phyloP scores from a whole-genome alignment of 1,140 invertebrate genomes.

The Ceratosolen solmsi region DNA sequence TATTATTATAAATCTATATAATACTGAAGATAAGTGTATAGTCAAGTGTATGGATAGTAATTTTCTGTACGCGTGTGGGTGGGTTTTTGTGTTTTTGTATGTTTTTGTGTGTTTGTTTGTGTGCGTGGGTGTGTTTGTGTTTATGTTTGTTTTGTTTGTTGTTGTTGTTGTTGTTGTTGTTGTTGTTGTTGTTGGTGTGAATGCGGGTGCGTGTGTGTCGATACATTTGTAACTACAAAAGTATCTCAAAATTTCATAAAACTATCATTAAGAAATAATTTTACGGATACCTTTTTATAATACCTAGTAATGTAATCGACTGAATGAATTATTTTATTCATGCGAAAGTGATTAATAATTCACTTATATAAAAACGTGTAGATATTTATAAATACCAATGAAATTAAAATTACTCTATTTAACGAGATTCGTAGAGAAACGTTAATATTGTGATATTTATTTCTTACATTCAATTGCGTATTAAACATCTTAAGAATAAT shows the following conservation, averaged over 20 bases:
- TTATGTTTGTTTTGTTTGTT: neutral
- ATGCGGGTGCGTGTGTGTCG: no score
- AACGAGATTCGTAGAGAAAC: conserved; percentile 30
- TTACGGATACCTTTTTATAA: neutral
- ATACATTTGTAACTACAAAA: neutral
- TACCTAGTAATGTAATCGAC: conserved; percentile 27
- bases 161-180: neutral
- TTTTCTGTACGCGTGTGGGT: no score
- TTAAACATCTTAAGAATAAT: neutral
- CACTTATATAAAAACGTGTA: neutral
- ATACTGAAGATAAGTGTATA: neutral
- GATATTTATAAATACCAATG: conserved; percentile 39
- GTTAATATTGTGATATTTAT: neutral
- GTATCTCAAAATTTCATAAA: neutral
- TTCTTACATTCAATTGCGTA: neutral
- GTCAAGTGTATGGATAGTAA: neutral
- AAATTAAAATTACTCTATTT: conserved; percentile 22
- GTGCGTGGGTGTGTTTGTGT: no score
- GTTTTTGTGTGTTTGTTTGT: neutral
- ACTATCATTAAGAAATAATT: neutral
- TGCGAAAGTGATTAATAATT: conserved; percentile 19
- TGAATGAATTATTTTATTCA: conserved; percentile 28
- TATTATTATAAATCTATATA: neutral
- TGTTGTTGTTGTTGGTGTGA: neutral
- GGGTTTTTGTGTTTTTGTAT: neutral